Evolutionary conservation across 1,140 invertebrate genomes (phyloP).

Genomic region (Drosophila miranda): DNA sequence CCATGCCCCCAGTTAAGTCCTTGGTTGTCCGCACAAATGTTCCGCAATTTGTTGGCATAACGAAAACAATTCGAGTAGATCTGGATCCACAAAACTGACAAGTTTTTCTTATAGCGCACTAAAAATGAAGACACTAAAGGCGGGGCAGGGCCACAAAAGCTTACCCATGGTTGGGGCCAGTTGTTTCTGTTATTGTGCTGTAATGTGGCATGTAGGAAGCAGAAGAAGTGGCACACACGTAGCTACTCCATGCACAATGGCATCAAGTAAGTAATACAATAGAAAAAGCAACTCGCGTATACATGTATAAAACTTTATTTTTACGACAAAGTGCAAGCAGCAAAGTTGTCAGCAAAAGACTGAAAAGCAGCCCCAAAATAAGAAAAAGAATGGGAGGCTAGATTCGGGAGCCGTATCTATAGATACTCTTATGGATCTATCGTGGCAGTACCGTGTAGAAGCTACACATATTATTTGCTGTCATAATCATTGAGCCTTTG

Average conservation of each 20-base stretch:
- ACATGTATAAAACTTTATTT: conserved; percentile 79
- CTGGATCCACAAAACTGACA: conserved; percentile 37
- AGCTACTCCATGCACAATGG: conserved; percentile 23
- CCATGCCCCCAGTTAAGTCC: conserved; percentile 40
- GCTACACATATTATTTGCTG: too few species aligned
- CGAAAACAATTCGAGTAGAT: conserved; percentile 50
- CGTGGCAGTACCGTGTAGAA: too few species aligned
- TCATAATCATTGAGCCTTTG: too few species aligned
- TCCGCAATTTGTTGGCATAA: conserved; percentile 47
- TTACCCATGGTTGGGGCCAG: conserved; percentile 25
- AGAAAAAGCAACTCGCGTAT: conserved; percentile 70
- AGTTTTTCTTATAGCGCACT: conserved; percentile 55
- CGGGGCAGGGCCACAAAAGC: conserved; percentile 45
- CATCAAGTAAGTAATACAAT: conserved; percentile 66
- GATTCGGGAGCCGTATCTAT: too few species aligned
- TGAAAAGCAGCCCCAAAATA: conserved; percentile 33
- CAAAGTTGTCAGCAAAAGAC: conserved; percentile 74
- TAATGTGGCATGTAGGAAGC: conserved; percentile 60
- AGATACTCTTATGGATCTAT: conserved; percentile 11
- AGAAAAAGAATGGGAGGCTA: not conserved
- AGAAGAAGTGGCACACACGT: conserved; percentile 4
- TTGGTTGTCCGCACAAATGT: conserved; percentile 51
- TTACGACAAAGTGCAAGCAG: conserved; percentile 77
- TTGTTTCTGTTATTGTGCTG: conserved; percentile 45
- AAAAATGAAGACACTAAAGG: conserved; percentile 73